Evolutionary conservation across 2,888 invertebrate species (phyloP).

Genomic region (Diarsia mendica): DNA sequence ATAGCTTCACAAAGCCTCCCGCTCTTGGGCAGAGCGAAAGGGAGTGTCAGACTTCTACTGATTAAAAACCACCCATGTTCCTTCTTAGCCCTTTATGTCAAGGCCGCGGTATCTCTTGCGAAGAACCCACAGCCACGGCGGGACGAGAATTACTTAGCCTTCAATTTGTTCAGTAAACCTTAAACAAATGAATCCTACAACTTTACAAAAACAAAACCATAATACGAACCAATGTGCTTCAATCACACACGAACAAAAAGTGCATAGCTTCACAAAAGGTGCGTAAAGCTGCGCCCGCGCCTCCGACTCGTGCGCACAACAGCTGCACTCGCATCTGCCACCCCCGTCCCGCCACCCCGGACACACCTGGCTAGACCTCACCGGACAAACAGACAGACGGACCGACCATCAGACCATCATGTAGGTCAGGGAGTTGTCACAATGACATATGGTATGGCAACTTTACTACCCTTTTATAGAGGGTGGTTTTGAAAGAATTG

Average conservation of each 20-base stretch:
- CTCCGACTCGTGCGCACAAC: slow-evolving; percentile 63
- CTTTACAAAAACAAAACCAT: slow-evolving; percentile 18
- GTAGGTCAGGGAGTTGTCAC: slow-evolving; percentile 54
- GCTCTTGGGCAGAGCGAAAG: no score
- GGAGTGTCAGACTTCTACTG: no score
- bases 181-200: neutral
- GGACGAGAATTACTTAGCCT: no score
- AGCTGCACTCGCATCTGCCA: slow-evolving; percentile 78
- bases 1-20: slow-evolving; percentile 70
- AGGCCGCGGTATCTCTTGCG: no score
- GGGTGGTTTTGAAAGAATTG: neutral
- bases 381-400: slow-evolving; percentile 32
- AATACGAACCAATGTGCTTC: slow-evolving; percentile 39
- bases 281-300: slow-evolving; percentile 68
- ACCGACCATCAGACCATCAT: slow-evolving; percentile 50
- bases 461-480: neutral
- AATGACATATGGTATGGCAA: slow-evolving; percentile 37
- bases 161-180: neutral
- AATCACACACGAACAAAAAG: slow-evolving; percentile 65
- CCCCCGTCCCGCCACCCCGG: slow-evolving; percentile 57
- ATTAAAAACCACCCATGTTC: no score
- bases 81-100: no score
- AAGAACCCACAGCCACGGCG: no score
- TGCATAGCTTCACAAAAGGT: slow-evolving; percentile 72
- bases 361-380: slow-evolving; percentile 57